phyloP scores from a whole-genome alignment of 2,888 invertebrate genomes.

The Hirtodrosophila trivittata region DNA sequence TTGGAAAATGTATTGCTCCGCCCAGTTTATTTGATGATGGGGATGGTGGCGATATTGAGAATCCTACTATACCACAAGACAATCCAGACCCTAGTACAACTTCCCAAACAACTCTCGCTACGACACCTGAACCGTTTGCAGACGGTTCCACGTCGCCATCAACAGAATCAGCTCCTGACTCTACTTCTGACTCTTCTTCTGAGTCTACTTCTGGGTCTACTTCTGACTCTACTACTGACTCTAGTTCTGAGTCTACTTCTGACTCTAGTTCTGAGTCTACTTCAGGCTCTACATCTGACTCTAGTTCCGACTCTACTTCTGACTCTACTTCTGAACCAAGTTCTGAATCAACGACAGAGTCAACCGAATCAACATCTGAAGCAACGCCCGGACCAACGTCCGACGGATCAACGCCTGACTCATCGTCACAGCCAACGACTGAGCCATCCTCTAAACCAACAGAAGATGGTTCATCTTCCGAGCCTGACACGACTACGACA shows the following conservation, averaged over 20 bases:
- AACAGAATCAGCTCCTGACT: background rate
- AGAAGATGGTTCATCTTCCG: no score
- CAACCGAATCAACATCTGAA: slow-evolving; percentile 1
- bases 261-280: slow-evolving; percentile 9
- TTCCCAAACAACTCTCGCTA: background rate
- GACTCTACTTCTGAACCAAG: background rate
- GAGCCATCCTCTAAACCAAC: no score
- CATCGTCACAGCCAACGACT: no score
- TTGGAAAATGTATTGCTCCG: slow-evolving; percentile 45
- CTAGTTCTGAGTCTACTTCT: no score
- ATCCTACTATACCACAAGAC: slow-evolving; percentile 65
- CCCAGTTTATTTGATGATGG: slow-evolving; percentile 4
- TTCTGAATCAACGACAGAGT: background rate
- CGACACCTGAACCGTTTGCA: background rate
- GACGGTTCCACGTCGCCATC: no score
- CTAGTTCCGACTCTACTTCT: slow-evolving; percentile 13
- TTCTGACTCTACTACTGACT: no score
- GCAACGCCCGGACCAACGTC: background rate
- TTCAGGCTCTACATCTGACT: background rate
- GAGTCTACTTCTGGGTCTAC: background rate
- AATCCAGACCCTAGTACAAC: slow-evolving; percentile 2
- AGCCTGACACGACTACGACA: no score
- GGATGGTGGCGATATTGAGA: slow-evolving; percentile 62
- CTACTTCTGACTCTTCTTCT: background rate
- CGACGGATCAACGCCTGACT: background rate